Percentiles rank a stretch among this genome's conserved stretches.
phyloP scores from a whole-genome alignment of 2,888 invertebrate species.

The Xanthostigma xanthostigma region DNA sequence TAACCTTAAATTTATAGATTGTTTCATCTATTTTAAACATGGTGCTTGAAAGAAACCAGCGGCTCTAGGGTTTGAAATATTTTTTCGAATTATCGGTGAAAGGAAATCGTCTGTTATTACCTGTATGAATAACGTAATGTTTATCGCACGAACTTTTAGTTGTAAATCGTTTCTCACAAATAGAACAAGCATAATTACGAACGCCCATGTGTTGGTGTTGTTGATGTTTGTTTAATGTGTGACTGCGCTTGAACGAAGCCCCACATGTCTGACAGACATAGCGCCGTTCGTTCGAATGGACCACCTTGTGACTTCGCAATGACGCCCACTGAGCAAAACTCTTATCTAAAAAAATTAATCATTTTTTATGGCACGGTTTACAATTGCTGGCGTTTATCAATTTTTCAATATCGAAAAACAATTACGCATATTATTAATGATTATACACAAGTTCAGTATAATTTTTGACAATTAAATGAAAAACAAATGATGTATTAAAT shows the following conservation, averaged over 20 bases:
- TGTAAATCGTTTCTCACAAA: constrained; percentile 1
- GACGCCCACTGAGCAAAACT: constrained; percentile 1
- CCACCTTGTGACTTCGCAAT: background rate
- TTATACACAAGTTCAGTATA: too few species aligned
- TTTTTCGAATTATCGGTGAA: too few species aligned
- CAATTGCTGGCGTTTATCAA: too few species aligned
- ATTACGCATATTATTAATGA: too few species aligned
- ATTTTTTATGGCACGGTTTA: too few species aligned
- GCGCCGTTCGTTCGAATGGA: background rate
- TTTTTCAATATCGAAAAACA: too few species aligned
- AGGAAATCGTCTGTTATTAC: background rate
- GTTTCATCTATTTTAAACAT: too few species aligned
- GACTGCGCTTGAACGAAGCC: background rate
- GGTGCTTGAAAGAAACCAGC: too few species aligned
- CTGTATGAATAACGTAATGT: constrained; percentile 1
- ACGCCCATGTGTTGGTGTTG: background rate
- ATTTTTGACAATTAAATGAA: too few species aligned
- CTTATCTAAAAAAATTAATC: background rate
- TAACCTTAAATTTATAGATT: too few species aligned
- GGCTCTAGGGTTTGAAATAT: too few species aligned
- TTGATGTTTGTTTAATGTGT: background rate
- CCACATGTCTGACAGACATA: background rate
- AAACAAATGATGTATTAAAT: too few species aligned
- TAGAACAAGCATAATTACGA: background rate
- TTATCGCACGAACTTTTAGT: background rate